Conservation (phyloP, 2,797 vertebrate species). For the Pygocentrus nattereri region DNA sequence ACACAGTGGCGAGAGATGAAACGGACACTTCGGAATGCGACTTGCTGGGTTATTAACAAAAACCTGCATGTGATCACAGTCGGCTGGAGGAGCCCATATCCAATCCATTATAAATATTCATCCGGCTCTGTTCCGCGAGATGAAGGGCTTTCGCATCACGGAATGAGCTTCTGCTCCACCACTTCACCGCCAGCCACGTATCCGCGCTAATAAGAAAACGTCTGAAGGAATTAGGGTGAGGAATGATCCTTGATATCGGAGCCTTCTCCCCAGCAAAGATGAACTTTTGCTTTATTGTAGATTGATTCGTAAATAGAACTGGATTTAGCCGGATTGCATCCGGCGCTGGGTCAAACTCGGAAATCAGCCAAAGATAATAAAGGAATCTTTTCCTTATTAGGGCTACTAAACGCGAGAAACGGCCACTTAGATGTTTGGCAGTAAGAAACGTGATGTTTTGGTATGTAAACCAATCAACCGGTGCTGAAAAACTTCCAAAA, state of each 20-base stretch:
- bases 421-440: too few relatives aligned
- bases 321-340: constrained; percentile 21
- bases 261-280: constrained; percentile 30
- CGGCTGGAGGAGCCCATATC: background rate
- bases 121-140: background rate
- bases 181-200: background rate
- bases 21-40: background rate
- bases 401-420: too few relatives aligned
- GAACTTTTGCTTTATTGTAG: constrained; percentile 40
- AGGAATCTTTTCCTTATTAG: background rate
- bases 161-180: constrained; percentile 5
- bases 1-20: constrained; percentile 18
- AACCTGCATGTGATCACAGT: background rate
- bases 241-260: constrained; percentile 27
- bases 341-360: background rate
- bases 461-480: too few relatives aligned
- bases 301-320: constrained; percentile 53
- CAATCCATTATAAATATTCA: constrained; percentile 28
- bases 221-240: background rate
- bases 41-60: constrained; percentile 39
- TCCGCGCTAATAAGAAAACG: background rate
- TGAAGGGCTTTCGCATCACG: constrained; percentile 15
- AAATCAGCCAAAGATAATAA: background rate
- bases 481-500: too few relatives aligned
- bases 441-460: too few relatives aligned